A percentile compares a stretch with the other conserved stretches of the same genome.
These are phyloP conservation scores for Prochilodus magdalenae DNA, from an alignment of 2,113 vertebrate genomes.

Conservation along the genomic window DNA sequence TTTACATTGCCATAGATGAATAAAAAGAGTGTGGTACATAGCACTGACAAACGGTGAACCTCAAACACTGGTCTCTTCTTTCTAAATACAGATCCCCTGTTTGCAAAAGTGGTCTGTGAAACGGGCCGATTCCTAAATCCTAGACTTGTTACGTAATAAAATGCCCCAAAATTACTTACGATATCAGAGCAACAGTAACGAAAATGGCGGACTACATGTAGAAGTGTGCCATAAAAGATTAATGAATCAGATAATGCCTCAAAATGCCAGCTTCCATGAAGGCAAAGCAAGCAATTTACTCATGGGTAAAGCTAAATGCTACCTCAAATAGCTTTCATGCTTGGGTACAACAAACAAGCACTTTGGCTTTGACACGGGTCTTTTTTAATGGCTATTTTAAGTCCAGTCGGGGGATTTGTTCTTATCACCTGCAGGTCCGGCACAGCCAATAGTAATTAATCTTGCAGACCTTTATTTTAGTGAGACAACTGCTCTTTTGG, in stretches of 20 bases:
- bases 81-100: too few relatives aligned
- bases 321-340: constrained; percentile 13
- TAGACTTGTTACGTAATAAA: too few relatives aligned
- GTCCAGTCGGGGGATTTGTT: constrained; percentile 69
- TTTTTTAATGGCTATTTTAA: constrained; percentile 73
- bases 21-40: too few relatives aligned
- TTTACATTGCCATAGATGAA: too few relatives aligned
- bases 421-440: constrained; percentile 71
- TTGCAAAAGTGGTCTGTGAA: too few relatives aligned
- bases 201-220: too few relatives aligned
- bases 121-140: too few relatives aligned
- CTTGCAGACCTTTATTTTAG: constrained; percentile 74
- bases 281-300: constrained; percentile 26
- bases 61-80: too few relatives aligned
- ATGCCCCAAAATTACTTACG: too few relatives aligned
- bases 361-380: constrained; percentile 68
- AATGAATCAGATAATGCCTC: not conserved
- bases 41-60: too few relatives aligned
- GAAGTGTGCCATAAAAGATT: too few relatives aligned
- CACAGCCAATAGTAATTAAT: constrained; percentile 73
- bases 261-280: not conserved
- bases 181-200: too few relatives aligned
- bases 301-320: constrained; percentile 9
- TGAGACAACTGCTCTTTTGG: constrained; percentile 73
- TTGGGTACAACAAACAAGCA: constrained; percentile 44